Base-by-base conservation (phyloP, 2,113 vertebrate species). In the Bucco capensis region DNA sequence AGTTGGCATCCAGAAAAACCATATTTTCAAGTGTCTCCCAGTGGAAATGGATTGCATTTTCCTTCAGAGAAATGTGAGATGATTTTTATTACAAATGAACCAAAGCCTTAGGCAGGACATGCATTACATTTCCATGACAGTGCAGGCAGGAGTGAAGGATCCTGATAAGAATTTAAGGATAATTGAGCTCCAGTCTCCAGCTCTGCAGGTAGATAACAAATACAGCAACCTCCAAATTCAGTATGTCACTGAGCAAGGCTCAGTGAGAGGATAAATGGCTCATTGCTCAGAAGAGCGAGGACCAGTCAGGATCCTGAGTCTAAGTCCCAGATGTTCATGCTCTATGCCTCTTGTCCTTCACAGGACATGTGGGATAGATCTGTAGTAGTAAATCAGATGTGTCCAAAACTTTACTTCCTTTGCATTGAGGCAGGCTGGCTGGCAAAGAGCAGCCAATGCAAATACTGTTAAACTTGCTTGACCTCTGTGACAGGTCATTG, bases 101-200 rank as follows among this genome's bases (percentile, higher is more conserved):
- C 83, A 93, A 95, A 95, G 65, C 77, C 96, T 96, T 96, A 93
- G 74, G 88, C 83, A 86, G 90, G 92, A 84, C 92, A 65, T 90
- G 86, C 74, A 82, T 89, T 92, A 88, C 38, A 54, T 88, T 90
- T 84, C 62, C 77, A 33, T 92, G 83, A 92, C 90, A 96, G 94
- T 46, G 5, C 74, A 58, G 77, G 80, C 90, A 66, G 80, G 42
- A 86, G 70, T 65, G 81, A 94, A 93, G 77, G 77, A 84, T 84
- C 74, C 81, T 84, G 62, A 76, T 89, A 93, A 78, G 80, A 90
- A 70, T 73, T 92, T 79, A 50, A 76, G 86, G 86, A 37, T 79
- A 90, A 94, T 90, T 86, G 92, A 95, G 76, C 93, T 83, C 83
- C 21, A 7, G 69, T 60, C 76, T 69, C 12, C 24, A 42, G 70